phyloP scores from a whole-genome alignment of 2,888 invertebrate genomes.

The Anarsia innoxiella region DNA sequence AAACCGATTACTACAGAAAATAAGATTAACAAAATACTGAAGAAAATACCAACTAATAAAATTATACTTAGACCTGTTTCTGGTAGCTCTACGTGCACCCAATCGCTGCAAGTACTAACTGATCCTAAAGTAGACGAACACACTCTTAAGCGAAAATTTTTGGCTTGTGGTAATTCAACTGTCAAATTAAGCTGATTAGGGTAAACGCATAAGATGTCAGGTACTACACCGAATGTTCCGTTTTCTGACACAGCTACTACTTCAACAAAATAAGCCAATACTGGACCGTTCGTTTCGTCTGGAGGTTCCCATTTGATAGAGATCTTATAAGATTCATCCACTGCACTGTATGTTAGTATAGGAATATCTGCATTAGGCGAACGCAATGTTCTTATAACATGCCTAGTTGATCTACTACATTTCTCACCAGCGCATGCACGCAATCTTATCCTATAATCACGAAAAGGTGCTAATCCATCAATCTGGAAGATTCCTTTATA shows the following conservation, averaged over 20 bases:
- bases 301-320: conserved; percentile 51
- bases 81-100: conserved; percentile 11
- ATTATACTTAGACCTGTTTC: not conserved
- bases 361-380: conserved; percentile 43
- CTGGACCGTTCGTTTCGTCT: conserved; percentile 46
- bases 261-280: conserved; percentile 53
- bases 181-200: conserved; percentile 26
- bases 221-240: conserved; percentile 8
- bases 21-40: conserved; percentile 37
- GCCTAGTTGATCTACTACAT: conserved; percentile 51
- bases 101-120: conserved; percentile 29
- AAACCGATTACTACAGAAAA: conserved; percentile 34
- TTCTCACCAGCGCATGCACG: conserved; percentile 40
- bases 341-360: conserved; percentile 25
- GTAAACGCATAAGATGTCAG: conserved; percentile 44
- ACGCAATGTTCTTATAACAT: conserved; percentile 44
- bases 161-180: conserved; percentile 27
- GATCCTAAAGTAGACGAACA: conserved; percentile 37
- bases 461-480: conserved; percentile 47
- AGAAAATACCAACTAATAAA: conserved; percentile 35
- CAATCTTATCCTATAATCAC: conserved; percentile 56
- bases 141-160: conserved; percentile 33
- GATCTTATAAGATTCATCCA: conserved; percentile 32
- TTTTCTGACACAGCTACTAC: conserved; percentile 29
- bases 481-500: conserved; percentile 37